Conservation (phyloP, 2,797 vertebrate species). For the Antrozous pallidus region DNA sequence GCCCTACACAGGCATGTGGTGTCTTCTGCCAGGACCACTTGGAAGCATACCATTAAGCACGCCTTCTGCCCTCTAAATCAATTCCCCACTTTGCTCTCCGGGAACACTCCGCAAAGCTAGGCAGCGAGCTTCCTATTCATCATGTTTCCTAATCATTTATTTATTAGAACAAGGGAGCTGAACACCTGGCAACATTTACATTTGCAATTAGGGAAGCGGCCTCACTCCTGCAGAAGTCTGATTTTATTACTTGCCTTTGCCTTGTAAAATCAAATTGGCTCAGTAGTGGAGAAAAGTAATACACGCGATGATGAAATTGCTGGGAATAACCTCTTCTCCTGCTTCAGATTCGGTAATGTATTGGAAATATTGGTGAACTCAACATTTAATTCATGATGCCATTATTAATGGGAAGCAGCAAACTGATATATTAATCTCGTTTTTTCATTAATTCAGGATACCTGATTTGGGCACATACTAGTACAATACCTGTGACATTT, state of each 20-base stretch:
- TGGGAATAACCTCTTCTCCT: neutral
- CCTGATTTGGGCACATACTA: neutral
- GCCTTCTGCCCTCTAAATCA: conserved; percentile 30
- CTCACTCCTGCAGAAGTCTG: conserved; percentile 62
- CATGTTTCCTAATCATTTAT: conserved; percentile 83
- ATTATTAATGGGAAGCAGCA: neutral
- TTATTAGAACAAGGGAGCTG: conserved; percentile 79
- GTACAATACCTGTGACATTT: neutral
- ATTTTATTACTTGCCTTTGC: conserved; percentile 75
- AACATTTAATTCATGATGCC: neutral
- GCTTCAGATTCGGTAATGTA: neutral
- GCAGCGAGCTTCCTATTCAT: conserved; percentile 74
- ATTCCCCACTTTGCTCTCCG: conserved; percentile 42
- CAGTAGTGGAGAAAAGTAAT: conserved; percentile 59
- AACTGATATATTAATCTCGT: neutral
- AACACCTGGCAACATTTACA: conserved; percentile 83
- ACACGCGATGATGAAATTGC: neutral
- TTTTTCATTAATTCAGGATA: neutral
- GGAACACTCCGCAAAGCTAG: conserved; percentile 61
- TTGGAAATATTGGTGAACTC: neutral
- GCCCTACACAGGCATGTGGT: too few species aligned
- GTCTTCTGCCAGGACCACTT: neutral
- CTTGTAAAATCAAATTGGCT: conserved; percentile 68
- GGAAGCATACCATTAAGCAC: conserved; percentile 17
- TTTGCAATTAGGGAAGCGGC: conserved; percentile 78